Base-by-base conservation (phyloP, 2,113 vertebrate species). In the Porphyrio hochstetteri region DNA sequence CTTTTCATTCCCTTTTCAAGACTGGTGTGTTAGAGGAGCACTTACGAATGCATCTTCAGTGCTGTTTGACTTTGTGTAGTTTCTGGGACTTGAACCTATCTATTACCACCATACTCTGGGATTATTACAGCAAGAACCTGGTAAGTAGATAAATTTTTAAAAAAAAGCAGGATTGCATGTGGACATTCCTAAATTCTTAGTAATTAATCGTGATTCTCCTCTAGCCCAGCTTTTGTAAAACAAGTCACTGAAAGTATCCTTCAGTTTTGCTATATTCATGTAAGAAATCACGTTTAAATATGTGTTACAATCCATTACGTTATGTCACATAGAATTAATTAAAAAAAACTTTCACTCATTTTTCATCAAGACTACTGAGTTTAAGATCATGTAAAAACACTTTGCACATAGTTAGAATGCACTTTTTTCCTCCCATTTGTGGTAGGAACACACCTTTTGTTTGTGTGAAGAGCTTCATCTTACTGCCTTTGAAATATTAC, bases 101-200 rank as follows among this genome's bases (percentile, higher is more conserved):
- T 29, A 69, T 98, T 56, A 98, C 99, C 80, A 99, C 98, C 67
- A 97, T 96, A 81, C 98, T 99, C 10, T 99, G 99, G 99, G 99
- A 99, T 84, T 98, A 99, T 97, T 99, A 98, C 97, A 99, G 98
- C 97, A 99, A 98, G 96, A 99, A 99, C 92, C 95, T 99, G 98
- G 99, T 99, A 89, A 98, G 98, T 97, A 92, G 82, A 67, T 71
- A 11, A 33, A 35, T 57, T 5, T 16, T 42, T 44, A 55, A 25
- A 85, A 70, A 71, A 31, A 71, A 31, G 24, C 38, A 85, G 40
- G 94, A 48, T 81, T 72, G 35, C 59, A 19, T 44, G 10, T 90
- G 60, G 70, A 8, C 14, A 3, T 11, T 61, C 48, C 19, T 70
- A 40, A 29, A 50, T 65, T 92, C 96, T 95, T 65, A 88, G n/a